Conservation (phyloP, 2,888 invertebrate genomes). For the Camptogramma bilineatum region DNA sequence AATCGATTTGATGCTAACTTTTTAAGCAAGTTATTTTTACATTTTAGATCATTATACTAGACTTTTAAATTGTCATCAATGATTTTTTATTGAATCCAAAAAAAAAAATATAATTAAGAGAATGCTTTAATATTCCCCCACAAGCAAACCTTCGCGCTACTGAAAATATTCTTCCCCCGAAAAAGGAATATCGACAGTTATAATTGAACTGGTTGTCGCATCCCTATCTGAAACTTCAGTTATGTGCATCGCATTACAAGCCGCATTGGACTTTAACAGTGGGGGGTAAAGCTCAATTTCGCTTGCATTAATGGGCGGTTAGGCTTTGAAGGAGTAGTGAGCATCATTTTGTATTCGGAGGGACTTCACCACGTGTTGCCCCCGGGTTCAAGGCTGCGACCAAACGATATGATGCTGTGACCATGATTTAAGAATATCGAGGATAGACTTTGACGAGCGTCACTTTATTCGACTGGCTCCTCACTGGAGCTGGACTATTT, state of each 20-base stretch:
- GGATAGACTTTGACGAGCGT: not conserved
- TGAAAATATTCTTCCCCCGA: conserved; percentile 21
- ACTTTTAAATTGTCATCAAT: no score
- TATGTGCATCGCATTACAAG: conserved; percentile 48
- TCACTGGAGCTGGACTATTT: no score
- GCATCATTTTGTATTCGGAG: conserved; percentile 70
- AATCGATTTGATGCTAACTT: no score
- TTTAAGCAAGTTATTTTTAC: no score
- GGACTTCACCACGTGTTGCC: conserved; percentile 75
- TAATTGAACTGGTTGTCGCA: conserved; percentile 41
- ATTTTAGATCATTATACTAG: no score
- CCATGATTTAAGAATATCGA: conserved; percentile 42
- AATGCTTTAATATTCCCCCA: conserved; percentile 1
- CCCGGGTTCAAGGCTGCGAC: conserved; percentile 71
- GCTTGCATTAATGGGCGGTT: conserved; percentile 45
- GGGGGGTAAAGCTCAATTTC: conserved; percentile 61
- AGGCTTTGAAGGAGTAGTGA: conserved; percentile 66
- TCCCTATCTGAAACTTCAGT: conserved; percentile 46
- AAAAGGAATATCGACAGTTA: conserved; percentile 43
- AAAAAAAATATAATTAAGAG: not conserved
- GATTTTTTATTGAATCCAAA: no score
- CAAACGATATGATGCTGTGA: conserved; percentile 53
- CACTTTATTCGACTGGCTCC: no score
- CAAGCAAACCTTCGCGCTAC: conserved; percentile 8
- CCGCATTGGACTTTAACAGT: conserved; percentile 57